A percentile compares a stretch with the other conserved stretches of the same genome.
Evolutionary conservation across 2,797 vertebrate genomes (phyloP).

Genomic region (Macropus fuliginosus): DNA sequence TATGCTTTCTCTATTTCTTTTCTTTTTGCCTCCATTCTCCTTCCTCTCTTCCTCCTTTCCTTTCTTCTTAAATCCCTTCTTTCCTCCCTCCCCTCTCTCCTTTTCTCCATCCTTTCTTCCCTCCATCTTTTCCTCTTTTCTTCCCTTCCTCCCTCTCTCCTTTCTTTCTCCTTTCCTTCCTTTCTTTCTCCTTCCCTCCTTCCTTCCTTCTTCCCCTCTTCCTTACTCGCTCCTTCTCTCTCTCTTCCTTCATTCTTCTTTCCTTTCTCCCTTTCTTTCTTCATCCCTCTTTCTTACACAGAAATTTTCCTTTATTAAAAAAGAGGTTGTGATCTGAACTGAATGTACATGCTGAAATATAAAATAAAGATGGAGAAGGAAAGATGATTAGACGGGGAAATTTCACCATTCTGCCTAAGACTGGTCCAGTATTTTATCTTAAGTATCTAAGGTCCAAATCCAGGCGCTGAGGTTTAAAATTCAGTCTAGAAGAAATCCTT

Average conservation of each 20-base stretch:
- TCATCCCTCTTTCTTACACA: no score
- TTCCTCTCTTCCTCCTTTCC: background rate
- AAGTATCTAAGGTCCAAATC: background rate
- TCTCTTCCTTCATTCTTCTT: no score
- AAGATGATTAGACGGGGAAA: background rate
- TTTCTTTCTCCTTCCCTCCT: background rate
- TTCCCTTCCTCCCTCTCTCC: background rate
- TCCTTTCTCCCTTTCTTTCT: no score
- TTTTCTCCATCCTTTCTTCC: background rate
- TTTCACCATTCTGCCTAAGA: conserved; percentile 7
- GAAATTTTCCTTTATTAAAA: background rate
- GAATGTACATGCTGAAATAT: background rate
- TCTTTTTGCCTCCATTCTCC: background rate
- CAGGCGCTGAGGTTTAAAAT: conserved; percentile 34
- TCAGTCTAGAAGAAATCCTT: background rate
- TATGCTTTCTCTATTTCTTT: background rate
- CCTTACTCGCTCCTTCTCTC: no score
- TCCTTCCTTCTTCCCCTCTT: no score
- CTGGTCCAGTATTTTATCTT: background rate
- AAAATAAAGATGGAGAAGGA: background rate
- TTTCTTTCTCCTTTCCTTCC: background rate
- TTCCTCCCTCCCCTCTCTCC: background rate
- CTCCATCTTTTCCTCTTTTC: no score
- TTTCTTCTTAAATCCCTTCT: background rate
- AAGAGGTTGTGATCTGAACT: background rate